A percentile compares a stretch with the other conserved stretches of the same genome.
These are phyloP conservation scores for Remorina albescens DNA, from an alignment of 2,797 vertebrate genomes.

Conservation along the genomic window DNA sequence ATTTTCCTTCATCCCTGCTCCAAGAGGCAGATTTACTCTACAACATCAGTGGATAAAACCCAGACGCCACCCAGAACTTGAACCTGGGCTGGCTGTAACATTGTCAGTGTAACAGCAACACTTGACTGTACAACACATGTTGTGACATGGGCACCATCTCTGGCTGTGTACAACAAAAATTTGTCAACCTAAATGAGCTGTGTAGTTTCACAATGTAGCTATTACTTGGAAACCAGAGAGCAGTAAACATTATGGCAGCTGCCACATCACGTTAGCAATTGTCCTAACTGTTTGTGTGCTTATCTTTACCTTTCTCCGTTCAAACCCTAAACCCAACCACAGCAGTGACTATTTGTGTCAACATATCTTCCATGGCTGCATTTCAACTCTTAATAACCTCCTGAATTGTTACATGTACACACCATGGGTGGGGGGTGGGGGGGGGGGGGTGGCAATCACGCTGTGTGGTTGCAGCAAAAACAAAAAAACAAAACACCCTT, in stretches of 20 bases:
- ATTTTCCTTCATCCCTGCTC: neutral
- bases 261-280: slow-evolving; percentile 16
- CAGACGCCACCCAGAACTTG: neutral
- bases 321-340: slow-evolving; percentile 23
- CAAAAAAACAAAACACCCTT: too few relatives aligned
- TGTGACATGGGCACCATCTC: neutral
- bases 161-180: slow-evolving; percentile 7
- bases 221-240: slow-evolving; percentile 18
- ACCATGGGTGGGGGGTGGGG: neutral
- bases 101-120: neutral
- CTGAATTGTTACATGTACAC: slow-evolving; percentile 1
- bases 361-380: slow-evolving; percentile 27
- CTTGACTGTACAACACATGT: neutral
- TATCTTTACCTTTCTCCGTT: slow-evolving; percentile 23
- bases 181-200: slow-evolving; percentile 23
- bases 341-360: slow-evolving; percentile 52
- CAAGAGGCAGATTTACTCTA: too few relatives aligned
- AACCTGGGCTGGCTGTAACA: neutral
- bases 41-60: neutral
- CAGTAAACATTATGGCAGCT: slow-evolving; percentile 17
- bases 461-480: neutral
- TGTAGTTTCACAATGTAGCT: slow-evolving; percentile 25
- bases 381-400: slow-evolving; percentile 17
- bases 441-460: neutral
- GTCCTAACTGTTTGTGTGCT: slow-evolving; percentile 30